A percentile compares a stretch with the other conserved stretches of the same genome.
phyloP scores from a whole-genome alignment of 1,140 invertebrate genomes.

The Coptotermes formosanus region DNA sequence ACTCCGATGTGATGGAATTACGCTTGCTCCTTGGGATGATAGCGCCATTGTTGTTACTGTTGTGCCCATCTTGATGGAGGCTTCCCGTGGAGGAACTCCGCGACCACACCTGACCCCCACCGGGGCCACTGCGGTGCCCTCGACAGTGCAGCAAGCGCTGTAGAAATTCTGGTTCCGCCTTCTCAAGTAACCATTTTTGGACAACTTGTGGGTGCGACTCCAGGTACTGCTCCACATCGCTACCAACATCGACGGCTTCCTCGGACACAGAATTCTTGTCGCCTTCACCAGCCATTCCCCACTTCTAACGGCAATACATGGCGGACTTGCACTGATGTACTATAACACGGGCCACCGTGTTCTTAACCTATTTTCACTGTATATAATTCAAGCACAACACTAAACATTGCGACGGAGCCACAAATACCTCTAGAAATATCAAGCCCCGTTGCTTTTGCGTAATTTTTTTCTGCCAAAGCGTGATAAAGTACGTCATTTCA shows the following conservation, averaged over 20 bases:
- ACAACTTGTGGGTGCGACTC: conserved; percentile 19
- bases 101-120: background rate
- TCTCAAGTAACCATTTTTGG: conserved; percentile 24
- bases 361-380: background rate
- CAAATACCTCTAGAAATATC: too few species aligned
- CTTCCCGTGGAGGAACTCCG: conserved; percentile 22
- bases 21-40: conserved; percentile 40
- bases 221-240: conserved; percentile 20
- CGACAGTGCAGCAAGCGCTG: background rate
- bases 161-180: conserved; percentile 17
- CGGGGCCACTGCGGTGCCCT: background rate
- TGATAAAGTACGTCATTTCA: too few species aligned
- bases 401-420: too few species aligned
- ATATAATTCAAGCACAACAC: too few species aligned
- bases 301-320: background rate
- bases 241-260: background rate
- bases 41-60: background rate
- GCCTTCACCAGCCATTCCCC: background rate
- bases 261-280: background rate
- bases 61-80: conserved; percentile 7
- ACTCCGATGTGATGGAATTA: conserved; percentile 78
- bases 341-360: background rate
- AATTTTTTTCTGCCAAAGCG: too few species aligned
- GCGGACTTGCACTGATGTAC: background rate
- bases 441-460: too few species aligned